Evolutionary conservation across 1,140 invertebrate genomes (phyloP).

Genomic region (Lordiphosa stackelbergi): DNA sequence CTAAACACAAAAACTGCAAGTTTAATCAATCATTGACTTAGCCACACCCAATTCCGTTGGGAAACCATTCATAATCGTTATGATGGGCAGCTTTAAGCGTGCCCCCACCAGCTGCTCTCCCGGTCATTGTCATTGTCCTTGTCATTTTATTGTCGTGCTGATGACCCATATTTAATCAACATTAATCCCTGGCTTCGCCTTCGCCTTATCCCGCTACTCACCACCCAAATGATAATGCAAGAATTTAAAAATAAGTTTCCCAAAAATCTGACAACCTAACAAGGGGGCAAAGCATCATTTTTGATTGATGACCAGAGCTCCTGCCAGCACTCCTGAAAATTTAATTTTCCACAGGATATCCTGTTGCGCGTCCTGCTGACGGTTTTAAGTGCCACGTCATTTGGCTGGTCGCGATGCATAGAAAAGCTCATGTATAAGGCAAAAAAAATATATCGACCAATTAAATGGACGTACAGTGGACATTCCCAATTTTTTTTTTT

Average conservation of each 20-base stretch:
- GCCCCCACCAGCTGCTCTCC: conserved; percentile 39
- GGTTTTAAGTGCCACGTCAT: conserved; percentile 42
- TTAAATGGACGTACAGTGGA: too few species aligned
- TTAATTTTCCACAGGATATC: conserved; percentile 59
- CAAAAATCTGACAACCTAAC: conserved; percentile 16
- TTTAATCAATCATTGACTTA: conserved; percentile 31
- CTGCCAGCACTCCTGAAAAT: conserved; percentile 25
- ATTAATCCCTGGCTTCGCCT: conserved; percentile 37
- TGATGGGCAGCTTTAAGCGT: conserved; percentile 19
- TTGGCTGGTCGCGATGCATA: conserved; percentile 8
- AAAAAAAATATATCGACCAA: too few species aligned
- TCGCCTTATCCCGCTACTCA: not conserved
- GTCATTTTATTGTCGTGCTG: conserved; percentile 32
- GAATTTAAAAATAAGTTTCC: not conserved
- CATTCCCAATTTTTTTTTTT: too few species aligned
- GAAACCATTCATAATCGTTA: conserved; percentile 42
- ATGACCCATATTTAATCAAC: conserved; percentile 66
- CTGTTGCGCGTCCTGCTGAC: conserved; percentile 47
- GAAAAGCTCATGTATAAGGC: not conserved
- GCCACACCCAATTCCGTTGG: conserved; percentile 4
- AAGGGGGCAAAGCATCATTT: conserved; percentile 21
- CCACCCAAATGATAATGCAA: conserved; percentile 45
- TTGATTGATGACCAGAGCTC: conserved; percentile 58
- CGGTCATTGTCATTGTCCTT: conserved; percentile 32
- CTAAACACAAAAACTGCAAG: conserved; percentile 14